Conservation (phyloP, 2,113 vertebrate genomes). For the Marmota flaviventris region DNA sequence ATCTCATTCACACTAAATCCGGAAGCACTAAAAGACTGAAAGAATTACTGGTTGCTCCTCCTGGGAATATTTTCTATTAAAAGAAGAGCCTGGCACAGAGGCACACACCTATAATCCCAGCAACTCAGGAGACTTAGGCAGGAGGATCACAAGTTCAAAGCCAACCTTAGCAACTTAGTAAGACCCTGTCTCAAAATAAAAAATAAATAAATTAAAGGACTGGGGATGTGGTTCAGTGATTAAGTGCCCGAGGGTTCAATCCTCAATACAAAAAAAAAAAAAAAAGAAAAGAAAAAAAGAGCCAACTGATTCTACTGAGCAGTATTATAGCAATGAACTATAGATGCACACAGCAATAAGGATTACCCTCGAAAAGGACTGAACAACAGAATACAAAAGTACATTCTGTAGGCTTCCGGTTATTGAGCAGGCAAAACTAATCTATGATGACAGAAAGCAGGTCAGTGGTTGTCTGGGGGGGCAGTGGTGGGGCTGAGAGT, state of each 20-base stretch:
- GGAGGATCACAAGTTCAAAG: background rate
- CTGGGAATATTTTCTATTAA: background rate
- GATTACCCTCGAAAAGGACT: too few relatives aligned
- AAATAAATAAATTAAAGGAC: background rate
- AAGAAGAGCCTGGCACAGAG: background rate
- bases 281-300: background rate
- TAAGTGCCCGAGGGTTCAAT: background rate
- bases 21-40: background rate
- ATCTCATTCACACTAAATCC: background rate
- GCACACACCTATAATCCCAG: background rate
- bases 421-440: too few relatives aligned
- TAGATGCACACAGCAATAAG: background rate
- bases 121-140: background rate
- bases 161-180: background rate
- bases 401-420: too few relatives aligned
- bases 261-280: background rate
- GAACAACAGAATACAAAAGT: too few relatives aligned
- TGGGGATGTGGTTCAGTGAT: background rate
- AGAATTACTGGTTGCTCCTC: background rate
- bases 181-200: background rate
- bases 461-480: too few relatives aligned
- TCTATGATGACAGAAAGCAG: too few relatives aligned
- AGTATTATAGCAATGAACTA: background rate
- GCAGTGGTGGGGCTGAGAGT: too few relatives aligned
- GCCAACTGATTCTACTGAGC: background rate